A percentile compares a stretch with the other conserved stretches of the same genome.
phyloP scores from a whole-genome alignment of 2,113 vertebrate species.

The Montifringilla adamsi region DNA sequence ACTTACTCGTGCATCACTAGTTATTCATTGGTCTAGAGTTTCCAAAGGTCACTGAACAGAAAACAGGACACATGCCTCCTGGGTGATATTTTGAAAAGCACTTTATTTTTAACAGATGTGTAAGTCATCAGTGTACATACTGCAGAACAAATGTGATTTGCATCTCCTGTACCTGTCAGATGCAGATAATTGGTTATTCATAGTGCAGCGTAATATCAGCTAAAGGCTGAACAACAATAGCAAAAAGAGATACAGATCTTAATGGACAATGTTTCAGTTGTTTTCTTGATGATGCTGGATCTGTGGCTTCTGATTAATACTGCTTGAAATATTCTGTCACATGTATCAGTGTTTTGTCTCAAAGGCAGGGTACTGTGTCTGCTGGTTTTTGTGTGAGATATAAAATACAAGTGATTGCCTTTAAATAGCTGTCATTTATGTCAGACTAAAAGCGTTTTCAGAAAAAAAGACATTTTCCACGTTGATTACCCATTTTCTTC shows the following conservation, averaged over 20 bases:
- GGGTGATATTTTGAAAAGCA: constrained; percentile 14
- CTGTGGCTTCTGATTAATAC: constrained; percentile 8
- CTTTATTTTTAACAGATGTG: constrained; percentile 40
- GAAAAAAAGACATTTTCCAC: not conserved
- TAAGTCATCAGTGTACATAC: not conserved
- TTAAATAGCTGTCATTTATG: constrained; percentile 42
- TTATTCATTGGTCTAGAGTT: constrained; percentile 32
- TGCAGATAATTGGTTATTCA: constrained; percentile 2
- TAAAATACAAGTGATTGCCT: constrained; percentile 44
- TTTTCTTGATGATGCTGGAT: constrained; percentile 9
- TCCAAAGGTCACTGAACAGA: constrained; percentile 65
- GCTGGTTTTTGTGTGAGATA: constrained; percentile 11
- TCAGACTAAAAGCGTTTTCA: not conserved
- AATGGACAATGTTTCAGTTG: not conserved
- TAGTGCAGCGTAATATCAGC: not conserved
- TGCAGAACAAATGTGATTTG: not conserved
- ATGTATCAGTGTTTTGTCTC: constrained; percentile 43
- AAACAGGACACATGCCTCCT: constrained; percentile 24
- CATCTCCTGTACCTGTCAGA: not conserved
- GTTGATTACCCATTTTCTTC: constrained; percentile 55
- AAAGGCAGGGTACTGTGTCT: constrained; percentile 18
- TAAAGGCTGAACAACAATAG: not conserved
- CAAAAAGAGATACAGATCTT: not conserved
- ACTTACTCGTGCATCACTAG: not conserved
- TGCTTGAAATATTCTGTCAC: constrained; percentile 36